Percentiles rank a stretch among this genome's conserved stretches.
Conservation (phyloP, 2,888 invertebrate genomes). For the Euclidia mi region DNA sequence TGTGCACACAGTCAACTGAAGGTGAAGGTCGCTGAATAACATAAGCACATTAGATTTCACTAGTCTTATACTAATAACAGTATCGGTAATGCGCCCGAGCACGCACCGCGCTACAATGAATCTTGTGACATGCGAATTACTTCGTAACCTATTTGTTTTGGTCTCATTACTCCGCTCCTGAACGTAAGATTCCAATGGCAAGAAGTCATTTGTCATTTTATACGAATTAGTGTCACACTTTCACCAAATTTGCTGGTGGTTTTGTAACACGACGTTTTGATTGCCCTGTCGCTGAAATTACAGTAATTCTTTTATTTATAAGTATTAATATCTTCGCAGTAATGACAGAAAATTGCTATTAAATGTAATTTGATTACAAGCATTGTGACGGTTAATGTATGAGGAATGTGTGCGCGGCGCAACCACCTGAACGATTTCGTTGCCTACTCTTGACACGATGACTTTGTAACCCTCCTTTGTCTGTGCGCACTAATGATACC, state of each 20-base stretch:
- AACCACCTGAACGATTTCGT: conserved; percentile 30
- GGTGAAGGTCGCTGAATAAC: conserved; percentile 31
- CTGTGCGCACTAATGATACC: conserved; percentile 9
- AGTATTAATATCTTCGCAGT: conserved; percentile 60
- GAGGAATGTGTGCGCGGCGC: conserved; percentile 31
- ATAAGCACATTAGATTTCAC: conserved; percentile 41
- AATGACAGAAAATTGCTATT: conserved; percentile 59
- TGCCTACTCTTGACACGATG: conserved; percentile 44
- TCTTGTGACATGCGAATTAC: conserved; percentile 79
- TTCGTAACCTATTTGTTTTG: conserved; percentile 76
- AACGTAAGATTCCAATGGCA: conserved; percentile 66
- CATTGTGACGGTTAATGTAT: conserved; percentile 40
- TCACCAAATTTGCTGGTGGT: conserved; percentile 82
- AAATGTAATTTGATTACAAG: conserved; percentile 58
- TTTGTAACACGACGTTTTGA: conserved; percentile 78
- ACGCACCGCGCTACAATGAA: conserved; percentile 63
- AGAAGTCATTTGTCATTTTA: conserved; percentile 81
- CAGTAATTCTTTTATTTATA: conserved; percentile 71
- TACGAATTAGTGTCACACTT: conserved; percentile 85
- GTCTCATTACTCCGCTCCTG: conserved; percentile 72
- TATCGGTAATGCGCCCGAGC: conserved; percentile 62
- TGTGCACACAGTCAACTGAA: not conserved
- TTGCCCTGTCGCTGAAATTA: conserved; percentile 69
- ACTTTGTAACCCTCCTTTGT: conserved; percentile 42
- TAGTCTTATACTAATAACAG: conserved; percentile 13